Evolutionary conservation across 2,888 invertebrate species (phyloP), one percentile per base, ranked within the genome.

Genomic region (Onthophagus sagittarius): DNA sequence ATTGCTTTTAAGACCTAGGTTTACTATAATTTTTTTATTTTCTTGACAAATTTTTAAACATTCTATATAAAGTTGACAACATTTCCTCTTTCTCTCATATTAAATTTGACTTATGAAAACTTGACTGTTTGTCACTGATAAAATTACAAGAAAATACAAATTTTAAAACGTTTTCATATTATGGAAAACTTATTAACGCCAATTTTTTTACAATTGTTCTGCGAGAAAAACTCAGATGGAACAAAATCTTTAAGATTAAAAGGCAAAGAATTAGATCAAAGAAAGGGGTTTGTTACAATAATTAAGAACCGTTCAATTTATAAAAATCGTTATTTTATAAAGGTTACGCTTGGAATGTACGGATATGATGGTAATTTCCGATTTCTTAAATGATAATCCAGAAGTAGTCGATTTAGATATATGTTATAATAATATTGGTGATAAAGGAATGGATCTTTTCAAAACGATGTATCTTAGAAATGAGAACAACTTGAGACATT

Each of bases 341-440:
- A 84, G 86, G 0, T 83, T 82, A 70, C 85, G 89, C 67, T 83
- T 91, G 0, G 76, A 81, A 70, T 86, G 88, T 71, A 76, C 79
- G 0, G 90, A 91, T 75, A 85, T 90, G 53, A 79, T 82, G 72
- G 86, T 86, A 11, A 85, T 91, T 15, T 82, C 85, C n/a, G 39
- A 82, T 0, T 91, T 89, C 75, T 77, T 89, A 0, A 81, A 80
- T 53, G 83, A 85, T 67, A 80, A 87, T 73, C 84, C 85, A 15
- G 81, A 88, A 70, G 86, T 91, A 2, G 85, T 85, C 0, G 86
- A 84, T 70, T 69, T 91, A 0, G 88, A 89, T 77, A 81, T 91
- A 5, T 84, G 87, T 31, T 89, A 89, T 78, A 91, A 91, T 76
- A 78, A 86, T 69, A 88, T 91, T 7, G 88, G 88, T 0, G 88